These are phyloP conservation scores for Leptopilina boulardi DNA, from an alignment of 1,140 invertebrate species.

Conservation along the genomic window DNA sequence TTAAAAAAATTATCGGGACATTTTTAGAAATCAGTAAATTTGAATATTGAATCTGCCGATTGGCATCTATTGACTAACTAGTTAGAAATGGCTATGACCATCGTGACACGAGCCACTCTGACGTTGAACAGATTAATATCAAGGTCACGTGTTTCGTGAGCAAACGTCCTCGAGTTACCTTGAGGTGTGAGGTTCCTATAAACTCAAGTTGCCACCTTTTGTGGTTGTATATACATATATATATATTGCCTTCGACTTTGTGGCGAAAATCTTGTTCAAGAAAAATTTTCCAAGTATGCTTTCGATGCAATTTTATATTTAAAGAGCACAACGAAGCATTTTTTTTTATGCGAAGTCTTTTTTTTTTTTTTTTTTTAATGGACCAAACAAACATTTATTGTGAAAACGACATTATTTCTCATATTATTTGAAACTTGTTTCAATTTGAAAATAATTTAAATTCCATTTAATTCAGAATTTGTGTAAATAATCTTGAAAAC, in stretches of 20 bases:
- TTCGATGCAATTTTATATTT: background rate
- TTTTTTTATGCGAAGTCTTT: background rate
- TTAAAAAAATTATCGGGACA: no score
- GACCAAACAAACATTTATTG: no score
- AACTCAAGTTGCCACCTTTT: slow-evolving; percentile 12
- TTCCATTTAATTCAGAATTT: background rate
- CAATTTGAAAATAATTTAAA: background rate
- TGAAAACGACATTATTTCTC: no score
- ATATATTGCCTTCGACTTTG: background rate
- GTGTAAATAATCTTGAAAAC: background rate
- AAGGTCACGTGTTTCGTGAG: slow-evolving; percentile 67
- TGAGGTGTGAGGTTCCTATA: slow-evolving; percentile 46
- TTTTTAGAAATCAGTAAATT: background rate
- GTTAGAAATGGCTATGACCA: slow-evolving; percentile 21
- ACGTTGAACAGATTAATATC: slow-evolving; percentile 48
- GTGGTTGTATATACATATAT: background rate
- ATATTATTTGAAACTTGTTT: background rate
- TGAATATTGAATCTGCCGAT: background rate
- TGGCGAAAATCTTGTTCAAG: slow-evolving; percentile 6
- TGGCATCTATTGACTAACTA: background rate
- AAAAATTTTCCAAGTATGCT: background rate
- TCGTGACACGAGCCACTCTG: slow-evolving; percentile 36
- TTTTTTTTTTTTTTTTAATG: no score
- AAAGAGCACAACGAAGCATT: slow-evolving; percentile 19
- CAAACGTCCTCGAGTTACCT: slow-evolving; percentile 71